These are phyloP conservation scores for Garrulus glandarius DNA, from an alignment of 2,797 vertebrate genomes.

Conservation along the genomic window DNA sequence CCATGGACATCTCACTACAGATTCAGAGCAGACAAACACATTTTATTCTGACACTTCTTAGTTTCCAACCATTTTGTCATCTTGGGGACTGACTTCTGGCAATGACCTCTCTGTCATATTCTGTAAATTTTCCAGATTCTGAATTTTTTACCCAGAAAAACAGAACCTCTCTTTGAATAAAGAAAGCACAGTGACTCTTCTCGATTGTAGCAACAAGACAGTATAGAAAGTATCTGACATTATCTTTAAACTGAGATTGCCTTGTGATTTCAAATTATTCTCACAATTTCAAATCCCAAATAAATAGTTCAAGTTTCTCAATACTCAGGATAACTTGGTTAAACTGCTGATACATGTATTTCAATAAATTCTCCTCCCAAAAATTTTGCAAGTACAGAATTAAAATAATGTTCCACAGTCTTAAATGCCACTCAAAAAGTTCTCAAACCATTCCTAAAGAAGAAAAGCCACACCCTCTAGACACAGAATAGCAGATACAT, in stretches of 20 bases:
- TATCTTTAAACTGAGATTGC: neutral
- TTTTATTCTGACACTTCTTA: neutral
- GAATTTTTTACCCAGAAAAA: neutral
- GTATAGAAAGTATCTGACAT: neutral
- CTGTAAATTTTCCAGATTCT: neutral
- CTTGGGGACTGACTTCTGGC: neutral
- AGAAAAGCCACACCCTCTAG: neutral
- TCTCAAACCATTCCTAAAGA: neutral
- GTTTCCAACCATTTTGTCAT: neutral
- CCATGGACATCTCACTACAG: neutral
- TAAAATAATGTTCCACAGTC: neutral
- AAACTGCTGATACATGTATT: neutral
- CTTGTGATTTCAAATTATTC: neutral
- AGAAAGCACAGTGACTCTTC: neutral
- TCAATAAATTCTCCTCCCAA: neutral
- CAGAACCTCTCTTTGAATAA: neutral
- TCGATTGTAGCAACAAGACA: neutral
- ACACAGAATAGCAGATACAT: neutral
- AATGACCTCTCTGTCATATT: neutral
- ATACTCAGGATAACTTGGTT: neutral
- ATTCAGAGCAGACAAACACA: neutral
- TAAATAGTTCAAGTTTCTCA: neutral
- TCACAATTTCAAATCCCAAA: neutral
- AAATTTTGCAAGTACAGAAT: neutral
- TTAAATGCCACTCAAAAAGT: neutral